Base-by-base conservation (phyloP, 2,888 invertebrate species). In the Amitus sp. region DNA sequence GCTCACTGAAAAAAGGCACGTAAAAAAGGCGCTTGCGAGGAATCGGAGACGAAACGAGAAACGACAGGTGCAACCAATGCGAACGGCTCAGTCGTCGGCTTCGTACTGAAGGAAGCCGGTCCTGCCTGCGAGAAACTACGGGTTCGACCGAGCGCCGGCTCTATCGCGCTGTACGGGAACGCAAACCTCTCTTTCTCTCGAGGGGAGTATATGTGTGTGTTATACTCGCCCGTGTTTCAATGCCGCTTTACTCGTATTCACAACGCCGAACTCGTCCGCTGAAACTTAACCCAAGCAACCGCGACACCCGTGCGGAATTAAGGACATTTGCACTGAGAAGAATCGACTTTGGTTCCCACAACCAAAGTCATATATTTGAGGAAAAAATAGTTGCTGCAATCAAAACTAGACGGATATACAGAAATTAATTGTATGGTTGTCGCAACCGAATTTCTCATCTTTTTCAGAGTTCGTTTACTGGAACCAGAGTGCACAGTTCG, bases 21-120 rank as follows among this genome's bases (percentile, higher is more conserved):
- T 28, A 46, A 34, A 13, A 33, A 43, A 51, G 48, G 55, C 17
- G 51, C 46, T 46, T 27, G 30, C 23, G 20, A 51, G 19, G 20
- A 47, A 7, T 9, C 2, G 19, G 39, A 23, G 18, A 30, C 40
- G 40, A 45, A 39, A 30, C n/a, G 4, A n/a, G 28, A 49, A 51
- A 55, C 66, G 69, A 62, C 60, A 67, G 59, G 64, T 66, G 67
- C 66, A 65, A 50, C 60, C 67, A 62, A 67, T 78, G 72, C 76
- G 69, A 68, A 68, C 74, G 72, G 73, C 74, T 71, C 78, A 77
- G 69, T 73, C 71, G 79, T 78, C 78, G 78, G 79, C 74, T 76
- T 74, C 73, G 74, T 74, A 80, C 80, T 80, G 77, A 78, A 62
- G 71, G 71, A 68, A 69, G 72, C 75, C 71, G 71, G 71, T 68